Evolutionary conservation across 2,113 vertebrate genomes (phyloP).

Genomic region (Gasterosteus nipponicus): DNA sequence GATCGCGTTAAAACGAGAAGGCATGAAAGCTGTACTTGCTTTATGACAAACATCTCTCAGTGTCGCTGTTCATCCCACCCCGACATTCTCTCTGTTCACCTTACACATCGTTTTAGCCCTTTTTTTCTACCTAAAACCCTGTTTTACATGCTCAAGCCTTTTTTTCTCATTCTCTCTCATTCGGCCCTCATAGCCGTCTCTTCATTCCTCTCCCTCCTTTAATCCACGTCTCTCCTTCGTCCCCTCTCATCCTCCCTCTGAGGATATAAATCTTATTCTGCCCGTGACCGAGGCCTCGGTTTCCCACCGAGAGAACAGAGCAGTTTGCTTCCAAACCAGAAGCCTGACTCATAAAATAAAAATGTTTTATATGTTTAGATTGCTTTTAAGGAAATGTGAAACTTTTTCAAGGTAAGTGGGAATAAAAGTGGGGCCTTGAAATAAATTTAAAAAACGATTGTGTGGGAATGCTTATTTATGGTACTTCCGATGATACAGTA

Average conservation of each 20-base stretch:
- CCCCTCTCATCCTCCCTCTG: conserved; percentile 52
- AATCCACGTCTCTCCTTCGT: conserved; percentile 16
- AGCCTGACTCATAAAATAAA: conserved; percentile 35
- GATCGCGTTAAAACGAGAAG: background rate
- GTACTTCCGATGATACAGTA: background rate
- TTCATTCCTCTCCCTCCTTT: background rate
- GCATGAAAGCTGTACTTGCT: background rate
- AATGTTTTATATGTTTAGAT: conserved; percentile 38
- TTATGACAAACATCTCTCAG: background rate
- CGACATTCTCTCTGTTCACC: conserved; percentile 3
- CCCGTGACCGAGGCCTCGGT: conserved; percentile 21
- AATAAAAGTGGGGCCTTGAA: conserved; percentile 18
- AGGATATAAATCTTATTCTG: conserved; percentile 51
- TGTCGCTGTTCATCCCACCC: conserved; percentile 1
- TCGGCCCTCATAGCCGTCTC: background rate
- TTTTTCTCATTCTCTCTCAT: conserved; percentile 12
- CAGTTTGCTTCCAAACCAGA: conserved; percentile 52
- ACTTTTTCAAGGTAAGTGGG: conserved; percentile 10
- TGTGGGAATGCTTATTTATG: background rate
- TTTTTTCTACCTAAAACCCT: background rate
- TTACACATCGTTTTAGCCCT: conserved; percentile 28
- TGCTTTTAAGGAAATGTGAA: conserved; percentile 20
- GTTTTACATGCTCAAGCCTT: background rate
- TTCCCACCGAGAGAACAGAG: conserved; percentile 25
- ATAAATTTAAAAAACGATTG: conserved; percentile 21